A percentile compares a stretch with the other conserved stretches of the same genome.
phyloP scores from a whole-genome alignment of 2,113 vertebrate genomes.

The Pseudorectes ferrugineus region DNA sequence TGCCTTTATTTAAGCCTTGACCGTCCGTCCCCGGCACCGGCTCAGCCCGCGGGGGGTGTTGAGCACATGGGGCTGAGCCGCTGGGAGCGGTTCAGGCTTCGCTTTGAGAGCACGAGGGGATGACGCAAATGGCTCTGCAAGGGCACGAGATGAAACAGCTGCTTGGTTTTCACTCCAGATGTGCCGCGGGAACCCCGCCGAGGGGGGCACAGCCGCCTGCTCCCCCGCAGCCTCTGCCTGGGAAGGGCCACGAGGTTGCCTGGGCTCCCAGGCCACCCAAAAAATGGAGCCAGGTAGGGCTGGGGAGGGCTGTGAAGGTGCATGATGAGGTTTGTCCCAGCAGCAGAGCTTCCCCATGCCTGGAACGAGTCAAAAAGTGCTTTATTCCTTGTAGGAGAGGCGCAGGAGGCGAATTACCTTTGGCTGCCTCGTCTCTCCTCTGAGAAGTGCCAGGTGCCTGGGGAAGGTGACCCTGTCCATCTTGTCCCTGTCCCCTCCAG shows the following conservation, averaged over 20 bases:
- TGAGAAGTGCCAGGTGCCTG: neutral
- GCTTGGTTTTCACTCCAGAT: neutral
- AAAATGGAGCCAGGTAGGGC: neutral
- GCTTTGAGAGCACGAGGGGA: neutral
- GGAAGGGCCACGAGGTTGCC: neutral
- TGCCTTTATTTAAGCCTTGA: conserved; percentile 25
- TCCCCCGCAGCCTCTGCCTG: fast-evolving
- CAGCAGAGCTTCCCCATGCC: neutral
- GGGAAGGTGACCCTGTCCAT: neutral
- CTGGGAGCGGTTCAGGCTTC: neutral
- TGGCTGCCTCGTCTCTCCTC: neutral
- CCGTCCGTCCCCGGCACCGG: neutral
- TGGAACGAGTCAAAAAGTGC: neutral
- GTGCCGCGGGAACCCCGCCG: fast-evolving
- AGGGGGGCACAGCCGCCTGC: fast-evolving
- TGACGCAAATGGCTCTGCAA: conserved; percentile 9
- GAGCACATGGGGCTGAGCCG: neutral
- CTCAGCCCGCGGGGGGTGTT: fast-evolving
- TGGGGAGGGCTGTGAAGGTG: neutral
- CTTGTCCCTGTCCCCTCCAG: neutral
- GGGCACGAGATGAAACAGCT: conserved; percentile 14
- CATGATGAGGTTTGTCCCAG: fast-evolving
- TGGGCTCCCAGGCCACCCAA: neutral
- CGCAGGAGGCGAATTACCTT: fast-evolving
- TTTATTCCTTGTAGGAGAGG: neutral